A percentile compares a stretch with the other conserved stretches of the same genome.
Evolutionary conservation across 2,113 vertebrate species (phyloP).

Genomic region (Laterallus jamaicensis): DNA sequence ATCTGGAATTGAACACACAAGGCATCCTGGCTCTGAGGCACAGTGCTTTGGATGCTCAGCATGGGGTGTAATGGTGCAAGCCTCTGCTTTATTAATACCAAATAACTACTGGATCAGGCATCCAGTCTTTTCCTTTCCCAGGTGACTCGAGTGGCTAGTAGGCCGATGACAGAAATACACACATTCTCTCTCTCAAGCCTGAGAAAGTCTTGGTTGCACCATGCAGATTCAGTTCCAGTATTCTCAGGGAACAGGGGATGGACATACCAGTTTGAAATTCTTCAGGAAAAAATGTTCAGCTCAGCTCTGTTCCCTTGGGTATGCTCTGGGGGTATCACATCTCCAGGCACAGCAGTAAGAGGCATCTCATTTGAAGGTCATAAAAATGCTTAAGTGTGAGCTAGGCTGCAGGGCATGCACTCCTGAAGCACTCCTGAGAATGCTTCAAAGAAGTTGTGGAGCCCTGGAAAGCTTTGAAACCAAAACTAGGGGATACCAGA

Average conservation of each 20-base stretch:
- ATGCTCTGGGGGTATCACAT: neutral
- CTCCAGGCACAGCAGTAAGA: neutral
- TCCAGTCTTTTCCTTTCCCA: neutral
- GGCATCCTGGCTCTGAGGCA: neutral
- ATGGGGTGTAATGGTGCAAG: neutral
- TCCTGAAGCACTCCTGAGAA: neutral
- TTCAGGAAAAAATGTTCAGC: neutral
- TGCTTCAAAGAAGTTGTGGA: neutral
- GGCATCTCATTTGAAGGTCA: neutral
- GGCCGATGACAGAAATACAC: neutral
- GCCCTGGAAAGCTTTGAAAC: neutral
- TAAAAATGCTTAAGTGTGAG: neutral
- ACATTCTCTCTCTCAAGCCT: neutral
- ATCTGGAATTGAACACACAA: neutral
- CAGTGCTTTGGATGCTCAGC: neutral
- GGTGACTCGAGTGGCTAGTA: neutral
- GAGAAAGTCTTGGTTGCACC: neutral
- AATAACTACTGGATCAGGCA: neutral
- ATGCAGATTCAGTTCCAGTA: neutral
- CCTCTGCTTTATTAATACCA: neutral
- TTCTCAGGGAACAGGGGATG: neutral
- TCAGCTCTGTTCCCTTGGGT: neutral
- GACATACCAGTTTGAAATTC: neutral
- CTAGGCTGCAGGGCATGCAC: neutral
- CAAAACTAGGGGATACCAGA: neutral